Evolutionary conservation across 2,113 vertebrate species (phyloP), one percentile per base, ranked within the genome.

Genomic region (Chelonoidis abingdonii): DNA sequence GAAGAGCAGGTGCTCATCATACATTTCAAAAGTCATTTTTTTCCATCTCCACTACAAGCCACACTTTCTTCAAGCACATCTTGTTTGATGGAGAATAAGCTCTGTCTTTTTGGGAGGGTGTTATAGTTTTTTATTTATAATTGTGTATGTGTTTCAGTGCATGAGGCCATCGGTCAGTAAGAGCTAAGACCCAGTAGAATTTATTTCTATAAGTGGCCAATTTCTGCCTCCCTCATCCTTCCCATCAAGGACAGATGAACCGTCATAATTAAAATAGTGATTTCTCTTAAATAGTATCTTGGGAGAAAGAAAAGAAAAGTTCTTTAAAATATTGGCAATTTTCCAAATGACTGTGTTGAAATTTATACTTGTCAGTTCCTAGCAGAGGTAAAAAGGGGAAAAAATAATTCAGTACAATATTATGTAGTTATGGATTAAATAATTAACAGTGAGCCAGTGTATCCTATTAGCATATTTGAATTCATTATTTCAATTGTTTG

Each of bases 201-300:
- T 98, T 98, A 97, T 98, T 98, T 94, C 97, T 97, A 84, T 98
- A 98, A 98, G 98, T 98, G 98, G 98, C 97, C 97, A 98, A 98
- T 98, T 98, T 98, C 96, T 53, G 53, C 93, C 92, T 92, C 95
- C 91, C 50, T 93, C 94, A 82, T 31, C 29, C 91, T 97, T 97
- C 95, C 97, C 97, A 98, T 98, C 98, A 98, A 98, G 98, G 98
- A 97, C 97, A 98, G 94, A 97, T 98, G 98, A 98, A 98, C 98
- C 98, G 98, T 98, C 98, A 98, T 98, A 98, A 98, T 98, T 98
- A 98, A 98, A 98, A 98, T 97, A 98, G 98, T 98, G 97, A 98
- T 98, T 98, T 98, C 93, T 97, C 95, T 94, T 94, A 98, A 98
- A 98, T 97, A 96, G 89, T 97, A 87, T 96, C 95, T 88, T 94